Percentiles rank a stretch among this genome's conserved stretches.
Evolutionary conservation across 2,888 invertebrate genomes (phyloP).

Genomic region (Achlya flavicornis): DNA sequence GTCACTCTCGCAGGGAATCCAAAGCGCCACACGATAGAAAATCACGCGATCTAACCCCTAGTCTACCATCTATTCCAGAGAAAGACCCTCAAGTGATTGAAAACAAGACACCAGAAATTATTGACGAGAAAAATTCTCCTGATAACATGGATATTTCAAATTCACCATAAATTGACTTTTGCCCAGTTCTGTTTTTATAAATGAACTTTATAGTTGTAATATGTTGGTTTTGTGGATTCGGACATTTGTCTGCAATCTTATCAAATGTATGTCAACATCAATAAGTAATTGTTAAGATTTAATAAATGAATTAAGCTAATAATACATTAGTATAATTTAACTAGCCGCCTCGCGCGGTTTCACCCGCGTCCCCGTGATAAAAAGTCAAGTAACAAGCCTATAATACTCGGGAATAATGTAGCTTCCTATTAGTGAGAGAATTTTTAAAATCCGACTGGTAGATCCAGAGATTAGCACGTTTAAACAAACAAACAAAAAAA

Average conservation of each 20-base stretch:
- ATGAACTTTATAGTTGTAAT: conserved; percentile 6
- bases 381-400: too few species aligned
- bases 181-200: not conserved
- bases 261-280: conserved; percentile 8
- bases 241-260: conserved; percentile 6
- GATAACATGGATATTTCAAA: conserved; percentile 93
- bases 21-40: conserved; percentile 70
- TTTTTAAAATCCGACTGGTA: too few species aligned
- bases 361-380: too few species aligned
- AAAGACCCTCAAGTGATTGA: conserved; percentile 50
- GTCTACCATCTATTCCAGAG: conserved; percentile 58
- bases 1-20: conserved; percentile 68
- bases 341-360: too few species aligned
- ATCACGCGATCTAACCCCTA: conserved; percentile 70
- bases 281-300: conserved; percentile 12
- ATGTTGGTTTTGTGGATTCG: conserved; percentile 6
- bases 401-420: too few species aligned
- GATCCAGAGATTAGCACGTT: too few species aligned
- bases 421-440: too few species aligned
- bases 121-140: conserved; percentile 84
- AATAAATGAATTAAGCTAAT: conserved; percentile 12
- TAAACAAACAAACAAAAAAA: too few species aligned
- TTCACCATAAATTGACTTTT: conserved; percentile 82
- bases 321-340: not conserved
- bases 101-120: conserved; percentile 58